A percentile compares a stretch with the other conserved stretches of the same genome.
phyloP scores from a whole-genome alignment of 2,888 invertebrate genomes.

The Brenthis daphne region DNA sequence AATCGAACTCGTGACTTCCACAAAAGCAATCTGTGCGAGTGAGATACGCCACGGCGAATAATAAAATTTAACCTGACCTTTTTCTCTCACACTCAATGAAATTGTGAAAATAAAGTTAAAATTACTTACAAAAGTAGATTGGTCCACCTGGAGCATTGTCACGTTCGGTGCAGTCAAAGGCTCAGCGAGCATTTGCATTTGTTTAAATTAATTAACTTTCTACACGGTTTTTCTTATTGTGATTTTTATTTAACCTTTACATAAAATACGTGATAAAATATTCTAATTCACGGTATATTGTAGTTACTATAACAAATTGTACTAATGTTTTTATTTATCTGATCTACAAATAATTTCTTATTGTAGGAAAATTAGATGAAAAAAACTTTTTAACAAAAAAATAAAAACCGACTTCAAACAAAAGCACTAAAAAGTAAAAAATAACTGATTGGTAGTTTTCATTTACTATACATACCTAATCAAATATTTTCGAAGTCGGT shows the following conservation, averaged over 20 bases:
- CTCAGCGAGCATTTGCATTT: conserved; percentile 18
- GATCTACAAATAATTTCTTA: no score
- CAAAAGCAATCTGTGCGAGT: no score
- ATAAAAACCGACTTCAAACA: no score
- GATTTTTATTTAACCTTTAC: background rate
- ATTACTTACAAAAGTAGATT: conserved; percentile 7
- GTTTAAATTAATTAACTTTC: conserved; percentile 26
- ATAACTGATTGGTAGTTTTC: no score
- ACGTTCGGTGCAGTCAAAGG: conserved; percentile 14
- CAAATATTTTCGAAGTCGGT: no score
- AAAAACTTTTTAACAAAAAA: no score
- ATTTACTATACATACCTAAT: no score
- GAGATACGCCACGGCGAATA: no score
- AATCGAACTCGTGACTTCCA: no score
- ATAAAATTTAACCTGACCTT: background rate
- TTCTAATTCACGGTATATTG: background rate
- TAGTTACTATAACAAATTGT: background rate
- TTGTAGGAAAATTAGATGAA: no score
- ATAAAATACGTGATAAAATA: conserved; percentile 1
- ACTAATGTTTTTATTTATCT: no score
- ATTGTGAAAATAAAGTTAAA: conserved; percentile 7
- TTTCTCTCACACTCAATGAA: background rate
- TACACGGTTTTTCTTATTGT: conserved; percentile 4
- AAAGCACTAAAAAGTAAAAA: no score
- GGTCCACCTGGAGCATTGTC: conserved; percentile 2